Percentiles rank a stretch among this genome's conserved stretches.
Conservation (phyloP, 2,113 vertebrate species). For the Pardalotus punctatus region DNA sequence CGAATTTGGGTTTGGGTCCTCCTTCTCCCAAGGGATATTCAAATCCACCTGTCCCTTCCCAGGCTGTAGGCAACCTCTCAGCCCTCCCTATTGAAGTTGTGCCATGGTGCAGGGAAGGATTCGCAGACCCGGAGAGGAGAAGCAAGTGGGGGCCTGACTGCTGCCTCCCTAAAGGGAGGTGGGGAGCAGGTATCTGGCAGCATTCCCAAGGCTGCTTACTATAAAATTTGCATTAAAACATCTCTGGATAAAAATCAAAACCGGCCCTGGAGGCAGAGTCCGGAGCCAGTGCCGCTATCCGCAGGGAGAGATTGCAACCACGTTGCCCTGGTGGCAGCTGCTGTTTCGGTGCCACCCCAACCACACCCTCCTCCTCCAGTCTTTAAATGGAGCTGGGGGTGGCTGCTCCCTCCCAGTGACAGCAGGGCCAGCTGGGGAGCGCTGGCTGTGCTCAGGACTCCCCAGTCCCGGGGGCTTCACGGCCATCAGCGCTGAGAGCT, state of each 20-base stretch:
- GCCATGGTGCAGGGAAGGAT: not conserved
- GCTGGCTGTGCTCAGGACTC: not conserved
- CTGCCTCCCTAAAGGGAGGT: not conserved
- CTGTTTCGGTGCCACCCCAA: not conserved
- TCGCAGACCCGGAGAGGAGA: not conserved
- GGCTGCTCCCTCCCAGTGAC: fast-evolving
- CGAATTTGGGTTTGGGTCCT: constrained; percentile 11
- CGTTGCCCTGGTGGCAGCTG: not conserved
- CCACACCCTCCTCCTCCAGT: constrained; percentile 23
- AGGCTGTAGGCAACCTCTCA: constrained; percentile 62
- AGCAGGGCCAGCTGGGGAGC: not conserved
- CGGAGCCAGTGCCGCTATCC: not conserved
- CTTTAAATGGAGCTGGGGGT: not conserved
- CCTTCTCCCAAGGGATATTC: constrained; percentile 49
- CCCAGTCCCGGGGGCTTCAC: not conserved
- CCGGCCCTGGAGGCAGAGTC: constrained; percentile 6
- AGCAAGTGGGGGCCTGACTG: constrained; percentile 62
- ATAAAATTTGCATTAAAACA: not conserved
- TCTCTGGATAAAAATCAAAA: constrained; percentile 41
- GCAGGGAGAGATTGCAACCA: not conserved
- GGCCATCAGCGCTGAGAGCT: not conserved
- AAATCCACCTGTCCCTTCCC: constrained; percentile 63
- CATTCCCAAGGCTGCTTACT: constrained; percentile 4
- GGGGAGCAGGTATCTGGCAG: constrained; percentile 11
- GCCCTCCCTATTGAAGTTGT: constrained; percentile 29